Percentiles rank a stretch among this genome's conserved stretches.
phyloP scores from a whole-genome alignment of 2,888 invertebrate species.

The Myopa tessellatipennis region DNA sequence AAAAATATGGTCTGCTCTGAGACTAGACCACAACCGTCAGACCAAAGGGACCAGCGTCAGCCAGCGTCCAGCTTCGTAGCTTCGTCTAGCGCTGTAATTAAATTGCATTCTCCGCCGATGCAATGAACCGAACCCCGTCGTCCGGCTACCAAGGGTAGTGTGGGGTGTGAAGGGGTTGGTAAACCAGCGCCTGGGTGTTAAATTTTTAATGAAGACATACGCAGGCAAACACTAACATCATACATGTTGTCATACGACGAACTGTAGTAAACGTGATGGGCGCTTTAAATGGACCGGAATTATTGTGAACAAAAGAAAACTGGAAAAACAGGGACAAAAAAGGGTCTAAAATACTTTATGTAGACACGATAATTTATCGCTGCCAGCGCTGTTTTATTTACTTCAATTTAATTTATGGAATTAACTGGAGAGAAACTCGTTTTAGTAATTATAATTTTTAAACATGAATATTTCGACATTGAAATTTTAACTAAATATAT shows the following conservation, averaged over 20 bases:
- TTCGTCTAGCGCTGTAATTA: conserved; percentile 41
- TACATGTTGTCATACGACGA: not conserved
- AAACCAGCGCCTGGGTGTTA: conserved; percentile 40
- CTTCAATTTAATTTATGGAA: too few species aligned
- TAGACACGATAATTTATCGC: too few species aligned
- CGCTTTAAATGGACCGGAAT: conserved; percentile 5
- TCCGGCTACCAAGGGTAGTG: not conserved
- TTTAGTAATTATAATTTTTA: not conserved
- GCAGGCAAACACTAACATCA: too few species aligned
- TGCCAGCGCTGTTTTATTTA: too few species aligned
- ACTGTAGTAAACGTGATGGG: not conserved
- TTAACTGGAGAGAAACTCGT: conserved; percentile 19
- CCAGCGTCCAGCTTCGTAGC: conserved; percentile 41
- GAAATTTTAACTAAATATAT: too few species aligned
- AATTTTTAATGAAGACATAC: conserved; percentile 45
- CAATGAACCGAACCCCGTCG: conserved; percentile 27
- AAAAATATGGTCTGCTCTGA: conserved; percentile 36
- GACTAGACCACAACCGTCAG: conserved; percentile 38
- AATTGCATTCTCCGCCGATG: conserved; percentile 31
- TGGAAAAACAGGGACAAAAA: too few species aligned
- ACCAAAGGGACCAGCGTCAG: conserved; percentile 11
- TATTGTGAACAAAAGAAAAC: too few species aligned
- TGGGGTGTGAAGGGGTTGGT: conserved; percentile 26
- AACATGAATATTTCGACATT: too few species aligned
- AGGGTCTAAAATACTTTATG: too few species aligned